Evolutionary conservation across 2,113 vertebrate genomes (phyloP), one percentile per base, ranked within the genome.

Genomic region (Clarias magur): DNA sequence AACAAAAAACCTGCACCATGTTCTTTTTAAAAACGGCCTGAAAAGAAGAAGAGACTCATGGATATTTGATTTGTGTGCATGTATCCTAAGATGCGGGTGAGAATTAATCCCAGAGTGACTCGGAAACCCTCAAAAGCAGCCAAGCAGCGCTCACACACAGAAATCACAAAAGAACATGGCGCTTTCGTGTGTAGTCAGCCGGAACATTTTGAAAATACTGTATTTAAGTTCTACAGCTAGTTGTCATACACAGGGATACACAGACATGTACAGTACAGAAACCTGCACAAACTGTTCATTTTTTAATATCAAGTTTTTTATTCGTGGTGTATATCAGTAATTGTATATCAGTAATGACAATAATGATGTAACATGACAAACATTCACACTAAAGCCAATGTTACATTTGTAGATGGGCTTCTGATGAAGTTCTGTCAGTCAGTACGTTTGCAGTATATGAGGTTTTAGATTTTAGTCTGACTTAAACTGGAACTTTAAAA

Each of bases 21-120:
- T 54, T 67, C 9, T 78, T 83, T 54, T 78, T 53, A 78, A 83
- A 67, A 87, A 53, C 53, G 25, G 38, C 75, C 62, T 87, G 67
- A 56, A 80, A 76, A 76, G 67, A 76, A 76, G 67, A 62, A 72
- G 30, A 87, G 38, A 53, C 8, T 17, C 3, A 21, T 19, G 17
- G n/a, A 70, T 68, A 68, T 68, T 83, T 80, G 56, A 68, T 75
- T 67, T 34, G 76, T 15, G 23, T 34, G 21, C 68, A 73, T 63
- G 68, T 42, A 38, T 70, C 84, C 54, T 60, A n/a, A 53, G 56
- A 87, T 48, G 21, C 38, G 2, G 25, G 79, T 81, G 60, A 16
- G 19, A 48, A 78, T 80, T 56, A 81, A 72, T 82, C 67, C 85
- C 67, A 60, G 12, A 15, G 65, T 21, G 42, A 27, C 65, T 38